Percentiles rank a stretch among this genome's conserved stretches.
phyloP scores from a whole-genome alignment of 2,113 vertebrate species.

The Chiloscyllium plagiosum region DNA sequence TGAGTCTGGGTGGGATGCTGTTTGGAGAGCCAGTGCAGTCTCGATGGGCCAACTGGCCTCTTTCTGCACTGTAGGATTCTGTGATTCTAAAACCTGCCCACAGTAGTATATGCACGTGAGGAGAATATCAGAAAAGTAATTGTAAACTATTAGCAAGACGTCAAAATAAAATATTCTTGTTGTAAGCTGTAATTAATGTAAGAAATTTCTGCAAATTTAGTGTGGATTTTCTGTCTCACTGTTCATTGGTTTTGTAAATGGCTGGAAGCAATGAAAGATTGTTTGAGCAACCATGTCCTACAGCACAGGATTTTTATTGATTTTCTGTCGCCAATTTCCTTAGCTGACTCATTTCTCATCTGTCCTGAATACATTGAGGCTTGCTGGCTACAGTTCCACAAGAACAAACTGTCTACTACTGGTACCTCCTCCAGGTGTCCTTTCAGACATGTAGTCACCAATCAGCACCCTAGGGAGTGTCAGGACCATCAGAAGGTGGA shows the following conservation, averaged over 20 bases:
- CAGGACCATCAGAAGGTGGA: not conserved
- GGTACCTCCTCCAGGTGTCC: not conserved
- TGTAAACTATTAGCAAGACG: constrained; percentile 23
- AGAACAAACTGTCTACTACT: not conserved
- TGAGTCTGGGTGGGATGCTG: too few relatives aligned
- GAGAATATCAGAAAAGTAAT: constrained; percentile 24
- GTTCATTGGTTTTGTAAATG: constrained; percentile 35
- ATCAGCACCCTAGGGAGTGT: not conserved
- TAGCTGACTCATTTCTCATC: not conserved
- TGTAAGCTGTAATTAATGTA: constrained; percentile 32
- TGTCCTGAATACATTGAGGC: not conserved
- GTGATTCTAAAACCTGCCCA: not conserved
- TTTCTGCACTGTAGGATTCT: too few relatives aligned
- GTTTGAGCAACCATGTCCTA: constrained; percentile 30
- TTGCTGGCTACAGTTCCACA: not conserved
- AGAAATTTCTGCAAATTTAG: constrained; percentile 29
- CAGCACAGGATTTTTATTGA: constrained; percentile 24
- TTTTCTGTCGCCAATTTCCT: constrained; percentile 22
- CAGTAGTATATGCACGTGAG: not conserved
- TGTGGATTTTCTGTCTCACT: constrained; percentile 33
- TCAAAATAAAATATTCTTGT: constrained; percentile 34
- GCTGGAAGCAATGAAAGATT: constrained; percentile 17
- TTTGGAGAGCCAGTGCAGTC: too few relatives aligned
- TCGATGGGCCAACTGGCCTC: too few relatives aligned
- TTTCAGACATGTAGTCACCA: not conserved